Evolutionary conservation across 2,888 invertebrate species (phyloP).

Genomic region (Trisateles emortualis): DNA sequence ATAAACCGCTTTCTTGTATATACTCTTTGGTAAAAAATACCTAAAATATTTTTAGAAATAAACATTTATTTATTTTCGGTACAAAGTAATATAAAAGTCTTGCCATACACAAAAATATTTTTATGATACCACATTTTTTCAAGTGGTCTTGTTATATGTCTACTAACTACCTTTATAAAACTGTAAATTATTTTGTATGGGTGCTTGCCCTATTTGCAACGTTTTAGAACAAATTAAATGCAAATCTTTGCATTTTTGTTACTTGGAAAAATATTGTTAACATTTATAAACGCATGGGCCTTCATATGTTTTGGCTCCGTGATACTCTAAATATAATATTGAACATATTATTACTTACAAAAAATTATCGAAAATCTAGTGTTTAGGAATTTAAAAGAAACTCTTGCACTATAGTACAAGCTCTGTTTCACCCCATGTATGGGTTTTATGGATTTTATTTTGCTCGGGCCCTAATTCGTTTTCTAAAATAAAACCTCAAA

Average conservation of each 20-base stretch:
- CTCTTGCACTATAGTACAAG: too few relatives aligned
- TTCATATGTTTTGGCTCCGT: constrained; percentile 83
- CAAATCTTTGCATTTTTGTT: constrained; percentile 31
- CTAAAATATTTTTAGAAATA: too few relatives aligned
- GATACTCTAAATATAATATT: constrained; percentile 16
- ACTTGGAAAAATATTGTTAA: constrained; percentile 29
- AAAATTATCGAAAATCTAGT: too few relatives aligned
- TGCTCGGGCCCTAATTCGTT: too few relatives aligned
- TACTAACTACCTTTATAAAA: constrained; percentile 20
- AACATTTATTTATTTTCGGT: neutral
- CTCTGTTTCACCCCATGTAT: too few relatives aligned
- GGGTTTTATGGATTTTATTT: too few relatives aligned
- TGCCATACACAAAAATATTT: constrained; percentile 19
- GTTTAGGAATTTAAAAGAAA: too few relatives aligned
- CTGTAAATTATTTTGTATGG: constrained; percentile 34
- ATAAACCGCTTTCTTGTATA: too few relatives aligned
- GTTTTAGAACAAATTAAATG: constrained; percentile 17
- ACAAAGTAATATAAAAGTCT: constrained; percentile 26
- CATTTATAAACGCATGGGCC: constrained; percentile 57
- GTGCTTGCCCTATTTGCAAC: constrained; percentile 18
- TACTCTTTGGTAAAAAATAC: too few relatives aligned
- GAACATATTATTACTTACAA: constrained; percentile 24
- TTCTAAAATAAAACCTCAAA: too few relatives aligned
- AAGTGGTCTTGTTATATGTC: constrained; percentile 39
- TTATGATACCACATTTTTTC: constrained; percentile 9